Evolutionary conservation across 1,140 invertebrate genomes (phyloP).

Genomic region (Eciton burchellii): DNA sequence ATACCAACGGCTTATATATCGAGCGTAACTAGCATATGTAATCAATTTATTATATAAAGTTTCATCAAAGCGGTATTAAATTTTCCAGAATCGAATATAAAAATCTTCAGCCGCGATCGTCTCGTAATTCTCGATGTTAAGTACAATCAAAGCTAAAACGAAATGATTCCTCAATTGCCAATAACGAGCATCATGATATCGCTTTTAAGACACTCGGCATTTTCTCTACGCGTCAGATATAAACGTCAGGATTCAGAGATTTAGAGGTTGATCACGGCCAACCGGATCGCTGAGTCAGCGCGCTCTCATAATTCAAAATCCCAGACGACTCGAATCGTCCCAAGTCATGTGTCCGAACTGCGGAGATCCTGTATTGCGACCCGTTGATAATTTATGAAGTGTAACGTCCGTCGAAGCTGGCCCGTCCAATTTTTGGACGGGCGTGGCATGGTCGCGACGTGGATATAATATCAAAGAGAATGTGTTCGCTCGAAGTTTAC

Average conservation of each 20-base stretch:
- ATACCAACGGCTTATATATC: slow-evolving; percentile 27
- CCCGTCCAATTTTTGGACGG: slow-evolving; percentile 66
- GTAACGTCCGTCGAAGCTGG: slow-evolving; percentile 60
- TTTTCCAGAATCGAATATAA: too few species aligned
- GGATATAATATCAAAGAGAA: slow-evolving; percentile 46
- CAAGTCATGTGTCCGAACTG: slow-evolving; percentile 59
- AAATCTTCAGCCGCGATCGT: slow-evolving; percentile 26
- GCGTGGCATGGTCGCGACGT: slow-evolving; percentile 31
- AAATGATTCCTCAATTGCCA: not conserved
- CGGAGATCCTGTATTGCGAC: slow-evolving; percentile 53
- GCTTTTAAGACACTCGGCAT: not conserved
- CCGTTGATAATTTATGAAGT: slow-evolving; percentile 74
- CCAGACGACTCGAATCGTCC: slow-evolving; percentile 58
- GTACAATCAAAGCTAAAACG: slow-evolving; percentile 4
- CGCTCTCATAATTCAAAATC: slow-evolving; percentile 63
- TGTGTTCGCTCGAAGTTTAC: slow-evolving; percentile 35
- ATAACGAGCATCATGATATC: not conserved
- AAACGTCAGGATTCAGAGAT: slow-evolving; percentile 56
- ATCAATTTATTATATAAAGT: slow-evolving; percentile 55
- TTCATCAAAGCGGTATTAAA: slow-evolving; percentile 23
- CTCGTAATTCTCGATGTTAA: not conserved
- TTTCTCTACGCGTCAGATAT: slow-evolving; percentile 40
- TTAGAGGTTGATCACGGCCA: slow-evolving; percentile 48
- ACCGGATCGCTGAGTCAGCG: slow-evolving; percentile 66
- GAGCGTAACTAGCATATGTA: slow-evolving; percentile 22